Conservation (phyloP, 1,140 invertebrate genomes). For the Pseudomyrmex pallidus region DNA sequence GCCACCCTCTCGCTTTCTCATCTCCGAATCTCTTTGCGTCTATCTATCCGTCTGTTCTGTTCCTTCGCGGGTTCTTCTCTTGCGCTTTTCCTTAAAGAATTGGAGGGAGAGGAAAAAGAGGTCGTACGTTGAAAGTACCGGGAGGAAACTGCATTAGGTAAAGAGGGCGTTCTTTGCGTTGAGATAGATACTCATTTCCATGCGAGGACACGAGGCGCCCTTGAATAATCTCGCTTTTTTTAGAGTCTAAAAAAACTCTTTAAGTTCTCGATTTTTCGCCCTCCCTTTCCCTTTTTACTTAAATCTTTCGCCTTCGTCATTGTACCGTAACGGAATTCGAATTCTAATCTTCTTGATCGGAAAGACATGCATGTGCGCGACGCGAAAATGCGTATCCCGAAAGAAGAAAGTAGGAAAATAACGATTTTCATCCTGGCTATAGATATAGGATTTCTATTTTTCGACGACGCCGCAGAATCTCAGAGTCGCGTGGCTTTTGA, state of each 20-base stretch:
- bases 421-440: conserved; percentile 32
- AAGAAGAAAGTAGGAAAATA: not conserved
- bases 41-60: conserved; percentile 54
- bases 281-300: not conserved
- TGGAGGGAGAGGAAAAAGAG: not conserved
- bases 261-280: conserved; percentile 30
- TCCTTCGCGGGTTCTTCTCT: not conserved
- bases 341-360: not conserved
- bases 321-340: conserved; percentile 64
- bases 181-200: conserved; percentile 69
- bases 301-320: conserved; percentile 50
- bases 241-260: not conserved
- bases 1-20: conserved; percentile 20
- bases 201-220: conserved; percentile 26
- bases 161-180: conserved; percentile 59
- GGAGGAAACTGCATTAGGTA: conserved; percentile 64
- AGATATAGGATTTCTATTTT: conserved; percentile 57
- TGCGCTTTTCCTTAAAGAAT: conserved; percentile 12
- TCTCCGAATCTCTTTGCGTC: conserved; percentile 40
- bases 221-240: no score
- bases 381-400: not conserved
- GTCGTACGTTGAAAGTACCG: conserved; percentile 59
- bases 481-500: conserved; percentile 32
- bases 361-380: conserved; percentile 7
- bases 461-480: conserved; percentile 3